Evolutionary conservation across 2,888 invertebrate genomes (phyloP).

Genomic region (Endomychus coccineus): DNA sequence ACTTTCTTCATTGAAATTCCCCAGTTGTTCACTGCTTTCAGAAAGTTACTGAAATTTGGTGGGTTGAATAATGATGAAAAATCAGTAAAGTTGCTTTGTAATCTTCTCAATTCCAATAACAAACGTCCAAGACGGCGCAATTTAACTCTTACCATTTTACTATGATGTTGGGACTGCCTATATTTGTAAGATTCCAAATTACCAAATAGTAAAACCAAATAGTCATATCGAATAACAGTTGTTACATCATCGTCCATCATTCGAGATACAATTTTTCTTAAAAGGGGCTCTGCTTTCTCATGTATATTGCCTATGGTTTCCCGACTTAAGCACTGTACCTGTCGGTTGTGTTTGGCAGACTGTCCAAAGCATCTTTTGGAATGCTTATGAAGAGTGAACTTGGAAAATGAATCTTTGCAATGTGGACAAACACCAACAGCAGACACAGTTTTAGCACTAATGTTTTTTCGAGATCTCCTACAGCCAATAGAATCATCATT

Average conservation of each 20-base stretch:
- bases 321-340: too few species aligned
- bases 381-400: too few species aligned
- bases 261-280: background rate
- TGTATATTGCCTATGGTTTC: constrained; percentile 4
- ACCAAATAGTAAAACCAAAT: background rate
- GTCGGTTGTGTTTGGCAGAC: too few species aligned
- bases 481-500: background rate
- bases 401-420: too few species aligned
- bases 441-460: too few species aligned
- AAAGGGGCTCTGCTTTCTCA: constrained; percentile 1
- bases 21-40: constrained; percentile 7
- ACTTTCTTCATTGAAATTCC: constrained; percentile 7
- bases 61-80: constrained; percentile 6
- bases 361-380: too few species aligned
- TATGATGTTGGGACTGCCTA: constrained; percentile 3
- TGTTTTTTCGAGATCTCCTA: constrained; percentile 1
- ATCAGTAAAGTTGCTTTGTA: constrained; percentile 3
- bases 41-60: background rate
- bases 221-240: background rate
- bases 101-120: constrained; percentile 2
- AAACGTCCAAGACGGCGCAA: constrained; percentile 7
- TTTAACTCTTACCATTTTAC: constrained; percentile 4
- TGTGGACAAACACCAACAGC: constrained; percentile 3
- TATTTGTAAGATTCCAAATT: constrained; percentile 1
- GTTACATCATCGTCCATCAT: constrained; percentile 2